Evolutionary conservation across 2,888 invertebrate genomes (phyloP), one percentile per base, ranked within the genome.

Genomic region (Dilophus febrilis): DNA sequence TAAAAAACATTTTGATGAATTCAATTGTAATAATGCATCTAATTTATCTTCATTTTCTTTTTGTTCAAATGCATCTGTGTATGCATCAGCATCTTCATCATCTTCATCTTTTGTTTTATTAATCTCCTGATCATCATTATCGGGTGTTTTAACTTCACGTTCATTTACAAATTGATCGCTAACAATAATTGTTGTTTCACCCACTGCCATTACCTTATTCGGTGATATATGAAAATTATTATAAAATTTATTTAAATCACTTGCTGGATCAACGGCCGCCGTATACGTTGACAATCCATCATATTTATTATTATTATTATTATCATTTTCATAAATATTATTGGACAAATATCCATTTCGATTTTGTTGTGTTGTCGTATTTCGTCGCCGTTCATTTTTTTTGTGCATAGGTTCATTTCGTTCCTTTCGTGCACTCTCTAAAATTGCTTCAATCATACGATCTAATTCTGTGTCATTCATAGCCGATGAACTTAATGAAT

Each of bases 391-490:
- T 5, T 36, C 29, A 0, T 32, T 29, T 40, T 47, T 48, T 27
- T 50, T 50, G 8, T 44, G 44, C 39, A 51, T 51, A 11, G 55
- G 51, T 0, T 53, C 46, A 40, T 51, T 51, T 6, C 51, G 47
- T 32, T 59, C 59, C 41, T 61, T 61, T n/a, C 54, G 52, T 4
- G 56, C 59, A 47, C 61, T 61, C 46, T 60, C 59, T 14, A 62
- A 46, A 37, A 62, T 62, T 26, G 61, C 61, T 43, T 62, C 61
- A 42, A 62, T 62, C 61, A 62, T 62, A 35, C 55, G 55, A 38
- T 61, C 60, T 41, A 62, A 44, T 2, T 61, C 61, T 11, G 52
- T 53, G 44, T 62, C 62, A 12, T 61, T 59, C 58, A 62, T 59
- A 43, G 52, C 53, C 2, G 53, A 56, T 13, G 62, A 62, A 38